phyloP scores from a whole-genome alignment of 2,113 vertebrate genomes.

The Aphyosemion australe region DNA sequence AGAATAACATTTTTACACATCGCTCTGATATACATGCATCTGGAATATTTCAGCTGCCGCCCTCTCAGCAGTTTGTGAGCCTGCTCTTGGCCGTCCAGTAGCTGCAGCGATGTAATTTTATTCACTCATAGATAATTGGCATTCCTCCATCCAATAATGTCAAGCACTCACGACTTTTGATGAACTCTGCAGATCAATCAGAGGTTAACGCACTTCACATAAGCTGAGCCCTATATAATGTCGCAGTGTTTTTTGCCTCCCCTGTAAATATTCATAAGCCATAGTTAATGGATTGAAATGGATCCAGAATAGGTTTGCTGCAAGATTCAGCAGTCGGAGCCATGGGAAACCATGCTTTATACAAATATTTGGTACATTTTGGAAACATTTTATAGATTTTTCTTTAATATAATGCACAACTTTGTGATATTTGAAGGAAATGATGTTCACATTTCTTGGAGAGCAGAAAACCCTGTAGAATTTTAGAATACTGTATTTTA shows the following conservation, averaged over 20 bases:
- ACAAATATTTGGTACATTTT: constrained; percentile 16
- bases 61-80: constrained; percentile 26
- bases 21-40: constrained; percentile 11
- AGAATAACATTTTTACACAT: not conserved
- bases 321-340: constrained; percentile 19
- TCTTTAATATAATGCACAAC: not conserved
- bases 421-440: too few relatives aligned
- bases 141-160: constrained; percentile 54
- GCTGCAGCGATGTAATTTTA: constrained; percentile 42
- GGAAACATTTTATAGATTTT: not conserved
- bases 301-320: not conserved
- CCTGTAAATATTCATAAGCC: constrained; percentile 6
- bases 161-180: constrained; percentile 65
- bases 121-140: constrained; percentile 65
- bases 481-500: too few relatives aligned
- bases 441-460: too few relatives aligned
- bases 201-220: constrained; percentile 65
- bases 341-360: not conserved
- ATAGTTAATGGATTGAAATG: not conserved
- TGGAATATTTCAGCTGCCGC: constrained; percentile 30
- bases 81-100: not conserved
- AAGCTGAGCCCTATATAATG: constrained; percentile 45
- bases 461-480: too few relatives aligned
- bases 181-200: constrained; percentile 65
- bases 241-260: constrained; percentile 32